Percentiles rank a stretch among this genome's conserved stretches.
Conservation (phyloP, 2,113 vertebrate genomes). For the Nanorana parkeri region DNA sequence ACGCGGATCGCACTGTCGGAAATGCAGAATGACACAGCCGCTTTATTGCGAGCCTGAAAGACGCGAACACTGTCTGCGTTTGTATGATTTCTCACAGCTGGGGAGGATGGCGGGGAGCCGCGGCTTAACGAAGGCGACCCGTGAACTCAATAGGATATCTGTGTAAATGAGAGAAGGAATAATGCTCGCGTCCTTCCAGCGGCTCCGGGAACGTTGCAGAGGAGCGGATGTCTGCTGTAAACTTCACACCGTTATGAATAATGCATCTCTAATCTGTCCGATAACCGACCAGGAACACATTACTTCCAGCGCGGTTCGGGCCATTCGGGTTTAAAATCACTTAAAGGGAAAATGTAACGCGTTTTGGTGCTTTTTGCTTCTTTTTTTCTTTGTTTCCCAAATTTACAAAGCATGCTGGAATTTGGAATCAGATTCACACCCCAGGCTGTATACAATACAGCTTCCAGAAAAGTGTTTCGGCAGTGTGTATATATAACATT, state of each 20-base stretch:
- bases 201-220: background rate
- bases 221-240: background rate
- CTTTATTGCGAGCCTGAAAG: background rate
- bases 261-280: too few species aligned
- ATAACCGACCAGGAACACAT: too few species aligned
- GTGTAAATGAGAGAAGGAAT: background rate
- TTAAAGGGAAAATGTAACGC: too few species aligned
- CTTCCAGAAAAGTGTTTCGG: too few species aligned
- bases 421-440: too few species aligned
- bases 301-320: too few species aligned
- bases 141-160: background rate
- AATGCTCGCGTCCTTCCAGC: background rate
- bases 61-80: background rate
- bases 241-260: background rate
- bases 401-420: too few species aligned
- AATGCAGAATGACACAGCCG: background rate
- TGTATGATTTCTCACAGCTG: conserved; percentile 12
- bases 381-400: too few species aligned
- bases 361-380: too few species aligned
- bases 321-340: too few species aligned
- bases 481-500: too few species aligned
- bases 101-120: conserved; percentile 11
- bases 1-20: background rate
- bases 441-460: too few species aligned
- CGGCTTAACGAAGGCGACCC: background rate